phyloP scores from a whole-genome alignment of 1,140 invertebrate species.

The Nomia melanderi region DNA sequence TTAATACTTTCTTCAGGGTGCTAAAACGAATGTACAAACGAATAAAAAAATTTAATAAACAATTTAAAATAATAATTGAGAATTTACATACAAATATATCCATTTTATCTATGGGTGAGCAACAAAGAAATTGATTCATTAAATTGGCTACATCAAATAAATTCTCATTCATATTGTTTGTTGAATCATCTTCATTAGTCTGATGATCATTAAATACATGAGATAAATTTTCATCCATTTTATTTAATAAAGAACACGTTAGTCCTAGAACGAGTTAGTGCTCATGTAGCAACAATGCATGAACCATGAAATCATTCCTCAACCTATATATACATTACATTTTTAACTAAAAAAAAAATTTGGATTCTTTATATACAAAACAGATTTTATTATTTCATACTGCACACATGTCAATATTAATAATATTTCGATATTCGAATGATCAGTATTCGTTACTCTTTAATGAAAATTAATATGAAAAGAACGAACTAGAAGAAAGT shows the following conservation, averaged over 20 bases:
- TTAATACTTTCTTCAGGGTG: slow-evolving; percentile 2
- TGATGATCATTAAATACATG: no score
- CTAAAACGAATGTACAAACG: background rate
- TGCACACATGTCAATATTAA: no score
- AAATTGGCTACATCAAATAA: slow-evolving; percentile 28
- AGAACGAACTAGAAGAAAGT: background rate
- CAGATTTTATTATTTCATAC: no score
- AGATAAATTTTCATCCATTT: background rate
- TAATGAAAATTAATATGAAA: background rate
- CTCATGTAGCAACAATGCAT: background rate
- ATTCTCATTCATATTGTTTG: no score
- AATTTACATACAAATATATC: slow-evolving; percentile 69
- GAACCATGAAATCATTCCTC: background rate
- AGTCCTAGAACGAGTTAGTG: no score
- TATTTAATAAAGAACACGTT: background rate
- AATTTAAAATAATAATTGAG: background rate
- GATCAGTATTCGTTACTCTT: background rate
- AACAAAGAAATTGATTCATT: slow-evolving; percentile 75
- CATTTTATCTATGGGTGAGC: slow-evolving; percentile 72
- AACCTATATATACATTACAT: no score
- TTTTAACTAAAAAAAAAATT: no score
- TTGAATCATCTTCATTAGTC: no score
- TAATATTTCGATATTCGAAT: background rate
- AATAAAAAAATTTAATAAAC: background rate
- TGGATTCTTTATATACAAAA: no score